phyloP scores from a whole-genome alignment of 2,888 invertebrate genomes.

The Busseola fusca region DNA sequence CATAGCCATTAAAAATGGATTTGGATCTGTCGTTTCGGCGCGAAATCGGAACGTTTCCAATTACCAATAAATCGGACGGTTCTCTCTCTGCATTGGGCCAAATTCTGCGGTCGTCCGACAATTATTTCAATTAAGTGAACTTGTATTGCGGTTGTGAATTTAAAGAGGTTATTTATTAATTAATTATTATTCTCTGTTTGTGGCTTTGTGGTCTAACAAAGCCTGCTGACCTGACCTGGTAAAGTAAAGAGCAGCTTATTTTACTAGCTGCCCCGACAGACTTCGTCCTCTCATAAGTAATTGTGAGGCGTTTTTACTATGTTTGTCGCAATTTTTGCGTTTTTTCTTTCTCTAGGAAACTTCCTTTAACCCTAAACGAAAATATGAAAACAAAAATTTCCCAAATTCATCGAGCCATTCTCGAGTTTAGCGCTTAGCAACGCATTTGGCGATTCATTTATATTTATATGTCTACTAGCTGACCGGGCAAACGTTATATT shows the following conservation, averaged over 20 bases:
- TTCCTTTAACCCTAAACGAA: no score
- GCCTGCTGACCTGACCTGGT: slow-evolving; percentile 35
- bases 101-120: slow-evolving; percentile 51
- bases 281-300: no score
- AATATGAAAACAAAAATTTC: no score
- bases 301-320: no score
- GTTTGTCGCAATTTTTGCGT: no score
- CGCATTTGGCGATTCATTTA: no score
- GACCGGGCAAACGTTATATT: no score
- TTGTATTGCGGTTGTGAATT: slow-evolving; percentile 45
- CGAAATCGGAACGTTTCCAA: slow-evolving; percentile 63
- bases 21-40: slow-evolving; percentile 47
- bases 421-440: no score
- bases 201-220: slow-evolving; percentile 9
- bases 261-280: no score
- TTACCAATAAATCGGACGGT: slow-evolving; percentile 63
- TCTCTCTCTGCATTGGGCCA: slow-evolving; percentile 35
- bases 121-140: slow-evolving; percentile 52
- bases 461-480: no score
- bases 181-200: slow-evolving; percentile 30
- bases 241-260: not conserved
- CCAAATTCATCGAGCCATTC: no score
- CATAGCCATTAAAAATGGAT: slow-evolving; percentile 55
- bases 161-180: slow-evolving; percentile 42
- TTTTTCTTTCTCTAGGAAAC: no score